A percentile compares a stretch with the other conserved stretches of the same genome.
Evolutionary conservation across 2,888 invertebrate genomes (phyloP).

Genomic region (Oithona nana): DNA sequence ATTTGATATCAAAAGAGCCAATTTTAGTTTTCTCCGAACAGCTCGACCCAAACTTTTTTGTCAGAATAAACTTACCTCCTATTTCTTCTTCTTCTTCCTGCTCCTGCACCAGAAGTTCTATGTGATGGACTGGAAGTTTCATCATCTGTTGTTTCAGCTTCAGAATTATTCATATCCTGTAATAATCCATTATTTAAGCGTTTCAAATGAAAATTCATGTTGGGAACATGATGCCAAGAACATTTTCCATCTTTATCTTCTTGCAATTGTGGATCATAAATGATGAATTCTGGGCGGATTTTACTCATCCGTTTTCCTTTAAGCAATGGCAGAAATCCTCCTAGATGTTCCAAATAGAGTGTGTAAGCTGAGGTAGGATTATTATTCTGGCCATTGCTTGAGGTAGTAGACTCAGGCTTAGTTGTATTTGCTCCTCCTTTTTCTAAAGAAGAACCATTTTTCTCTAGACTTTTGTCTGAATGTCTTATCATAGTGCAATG

Average conservation of each 20-base stretch:
- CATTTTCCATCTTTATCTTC: neutral
- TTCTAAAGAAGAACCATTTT: neutral
- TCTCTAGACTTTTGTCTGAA: neutral
- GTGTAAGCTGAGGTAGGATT: constrained; percentile 19
- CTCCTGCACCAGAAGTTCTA: no score
- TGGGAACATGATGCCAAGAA: neutral
- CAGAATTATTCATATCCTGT: no score
- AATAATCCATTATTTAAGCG: neutral
- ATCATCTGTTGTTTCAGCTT: neutral
- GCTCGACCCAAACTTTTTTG: no score
- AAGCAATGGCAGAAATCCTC: constrained; percentile 82
- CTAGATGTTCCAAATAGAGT: constrained; percentile 35
- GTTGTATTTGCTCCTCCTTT: neutral
- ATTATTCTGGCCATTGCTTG: no score
- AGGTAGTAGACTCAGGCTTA: neutral
- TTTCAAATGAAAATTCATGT: neutral
- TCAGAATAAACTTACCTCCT: neutral
- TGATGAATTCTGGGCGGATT: constrained; percentile 91
- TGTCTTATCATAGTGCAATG: constrained; percentile 96
- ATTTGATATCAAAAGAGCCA: neutral
- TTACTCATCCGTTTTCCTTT: constrained; percentile 91
- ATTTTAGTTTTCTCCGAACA: no score
- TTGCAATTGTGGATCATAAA: constrained; percentile 60
- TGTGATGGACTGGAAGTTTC: neutral
- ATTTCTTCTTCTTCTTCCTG: neutral